Conservation (phyloP, 2,797 vertebrate genomes). For the Threskiornis aethiopicus region DNA sequence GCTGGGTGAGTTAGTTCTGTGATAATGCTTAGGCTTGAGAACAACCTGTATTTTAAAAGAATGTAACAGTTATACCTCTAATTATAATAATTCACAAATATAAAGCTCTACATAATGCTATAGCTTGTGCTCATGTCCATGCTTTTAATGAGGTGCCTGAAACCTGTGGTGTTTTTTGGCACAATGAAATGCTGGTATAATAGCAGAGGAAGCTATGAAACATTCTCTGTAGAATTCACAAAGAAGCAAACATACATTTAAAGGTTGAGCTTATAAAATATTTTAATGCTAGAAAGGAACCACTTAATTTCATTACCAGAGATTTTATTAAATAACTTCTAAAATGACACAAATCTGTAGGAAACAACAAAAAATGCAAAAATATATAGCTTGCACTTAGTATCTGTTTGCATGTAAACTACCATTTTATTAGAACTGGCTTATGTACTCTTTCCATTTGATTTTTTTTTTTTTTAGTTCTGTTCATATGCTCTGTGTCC, state of each 20-base stretch:
- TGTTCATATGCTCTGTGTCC: background rate
- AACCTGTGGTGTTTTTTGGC: background rate
- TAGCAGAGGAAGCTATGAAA: background rate
- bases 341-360: background rate
- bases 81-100: background rate
- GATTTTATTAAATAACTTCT: background rate
- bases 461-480: background rate
- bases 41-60: conserved; percentile 81
- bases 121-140: background rate
- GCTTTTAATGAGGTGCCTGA: background rate
- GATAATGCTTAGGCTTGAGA: conserved; percentile 96
- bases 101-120: background rate
- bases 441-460: background rate
- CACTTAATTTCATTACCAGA: background rate
- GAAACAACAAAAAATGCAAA: background rate
- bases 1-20: conserved; percentile 96
- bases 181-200: background rate
- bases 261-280: background rate
- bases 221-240: background rate
- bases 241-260: background rate
- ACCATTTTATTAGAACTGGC: background rate
- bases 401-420: background rate
- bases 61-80: conserved; percentile 13
- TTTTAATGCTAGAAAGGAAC: background rate
- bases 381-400: background rate